Base-by-base conservation (phyloP, 2,113 vertebrate genomes). In the Pavo muticus region DNA sequence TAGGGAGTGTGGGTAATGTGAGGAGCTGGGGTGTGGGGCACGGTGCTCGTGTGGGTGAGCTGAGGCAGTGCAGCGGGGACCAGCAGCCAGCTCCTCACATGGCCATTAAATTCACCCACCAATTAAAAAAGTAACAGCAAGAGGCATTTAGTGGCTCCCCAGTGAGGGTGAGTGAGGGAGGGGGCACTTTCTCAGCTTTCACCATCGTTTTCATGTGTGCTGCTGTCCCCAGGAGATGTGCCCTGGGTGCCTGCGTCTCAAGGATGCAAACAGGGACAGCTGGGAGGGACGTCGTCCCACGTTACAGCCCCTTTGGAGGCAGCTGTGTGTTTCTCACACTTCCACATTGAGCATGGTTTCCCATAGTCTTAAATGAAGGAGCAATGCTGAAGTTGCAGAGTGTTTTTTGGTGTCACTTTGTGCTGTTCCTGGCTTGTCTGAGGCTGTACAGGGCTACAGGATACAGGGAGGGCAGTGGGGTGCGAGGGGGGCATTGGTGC, bases 231-330 rank as follows among this genome's bases (percentile, higher is more conserved):
- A 0, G 3, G 93, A 85, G 93, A 77, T 10, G 32, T 59, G 63
- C 54, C 93, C 89, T 79, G 87, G 59, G 81, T 94, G 76, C 63
- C 88, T 95, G 84, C 75, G 10, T 95, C 94, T 79, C 69, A 64
- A 59, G 95, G 87, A 23, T 2, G 44, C 75, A 68, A 72, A 27
- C 2, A 12, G 71, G 71, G 14, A 32, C 65, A 48, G 65, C 1
- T 59, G 94, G 83, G 88, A 48, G 24, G 42, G 30, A 45, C 52
- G 47, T 42, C 37, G 45, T 30, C 88, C 64, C 67, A 11, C 39
- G 11, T 81, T 89, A 73, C 68, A 87, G 29, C 45, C 47, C 91
- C 84, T 88, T 29, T 27, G 64, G 75, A 93, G 74, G 25, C 56
- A 60, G 56, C 71, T 72, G 65, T 24, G 32, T 40, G 2, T 87